Evolutionary conservation across 2,888 invertebrate genomes (phyloP), one percentile per base, ranked within the genome.

Genomic region (Schizotus pectinicornis): DNA sequence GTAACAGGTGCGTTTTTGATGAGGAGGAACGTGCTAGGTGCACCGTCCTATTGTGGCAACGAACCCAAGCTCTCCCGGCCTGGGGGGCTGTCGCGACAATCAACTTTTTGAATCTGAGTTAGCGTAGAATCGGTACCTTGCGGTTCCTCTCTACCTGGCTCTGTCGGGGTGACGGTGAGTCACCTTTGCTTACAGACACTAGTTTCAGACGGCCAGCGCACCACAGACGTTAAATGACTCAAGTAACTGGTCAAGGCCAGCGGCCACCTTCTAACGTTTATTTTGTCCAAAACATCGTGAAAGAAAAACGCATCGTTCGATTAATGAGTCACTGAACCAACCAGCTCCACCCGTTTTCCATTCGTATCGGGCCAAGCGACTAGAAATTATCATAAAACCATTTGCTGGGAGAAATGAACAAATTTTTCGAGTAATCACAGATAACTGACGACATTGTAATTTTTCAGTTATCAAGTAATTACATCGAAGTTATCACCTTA

Each of bases 231-330:
- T 53, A 59, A 59, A 59, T 59, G 59, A 59, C 54, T 59, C 59
- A 59, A 70, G 69, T 67, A 72, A 72, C 68, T 74, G 72, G 72
- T 73, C 74, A 74, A 76, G 74, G 73, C 67, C 73, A 74, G 70
- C 70, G 65, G 68, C 69, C 70, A 68, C 67, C 67, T 66, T 72
- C 72, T 73, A 71, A 74, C 64, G 66, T 61, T 67, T 51, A 63
- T 65, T 65, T 63, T 61, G 55, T 51, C 50, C 50, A 45, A 54
- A 49, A 53, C 53, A 56, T 56, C 42, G 36, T 45, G 56, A 56
- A 56, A 56, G 56, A 56, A 49, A 45, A 56, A 56, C 35, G 37
- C 41, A 49, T 38, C 45, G 38, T 42, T 36, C 37, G 35, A 35
- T 38, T 56, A 56, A 56, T 56, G 56, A 56, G 45, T 56, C 50